These are phyloP conservation scores for Parnassius apollo DNA, from an alignment of 2,888 invertebrate species.

Conservation along the genomic window DNA sequence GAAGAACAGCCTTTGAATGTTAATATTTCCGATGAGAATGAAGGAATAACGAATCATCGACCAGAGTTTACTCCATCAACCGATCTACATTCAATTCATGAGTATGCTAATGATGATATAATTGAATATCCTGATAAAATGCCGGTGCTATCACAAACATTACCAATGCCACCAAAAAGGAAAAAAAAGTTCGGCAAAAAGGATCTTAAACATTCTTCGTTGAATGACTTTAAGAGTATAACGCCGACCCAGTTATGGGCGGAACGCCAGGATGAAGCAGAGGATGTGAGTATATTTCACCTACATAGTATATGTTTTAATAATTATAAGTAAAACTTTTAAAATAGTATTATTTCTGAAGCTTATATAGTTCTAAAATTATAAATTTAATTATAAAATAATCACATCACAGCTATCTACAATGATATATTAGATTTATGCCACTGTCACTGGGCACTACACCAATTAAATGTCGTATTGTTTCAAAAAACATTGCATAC, in stretches of 20 bases:
- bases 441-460: not conserved
- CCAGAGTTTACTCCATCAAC: slow-evolving; percentile 51
- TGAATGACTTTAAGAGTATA: slow-evolving; percentile 59
- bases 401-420: too few relatives aligned
- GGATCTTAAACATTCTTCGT: slow-evolving; percentile 59
- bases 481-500: not conserved
- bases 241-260: slow-evolving; percentile 53
- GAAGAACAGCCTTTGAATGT: slow-evolving; percentile 45
- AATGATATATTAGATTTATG: too few relatives aligned
- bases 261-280: slow-evolving; percentile 48
- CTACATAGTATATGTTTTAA: not conserved
- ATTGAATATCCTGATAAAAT: slow-evolving; percentile 78
- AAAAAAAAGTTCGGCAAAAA: slow-evolving; percentile 59
- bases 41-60: slow-evolving; percentile 31
- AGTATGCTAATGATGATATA: slow-evolving; percentile 75
- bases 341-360: too few relatives aligned
- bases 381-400: too few relatives aligned
- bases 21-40: slow-evolving; percentile 49
- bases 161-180: slow-evolving; percentile 73
- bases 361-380: too few relatives aligned
- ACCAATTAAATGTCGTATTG: not conserved
- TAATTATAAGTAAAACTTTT: too few relatives aligned
- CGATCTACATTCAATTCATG: slow-evolving; percentile 68
- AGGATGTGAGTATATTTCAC: slow-evolving; percentile 61
- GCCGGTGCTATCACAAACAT: slow-evolving; percentile 66